Percentiles rank a stretch among this genome's conserved stretches.
Conservation (phyloP, 2,888 invertebrate genomes). For the Leucophenga maculata region DNA sequence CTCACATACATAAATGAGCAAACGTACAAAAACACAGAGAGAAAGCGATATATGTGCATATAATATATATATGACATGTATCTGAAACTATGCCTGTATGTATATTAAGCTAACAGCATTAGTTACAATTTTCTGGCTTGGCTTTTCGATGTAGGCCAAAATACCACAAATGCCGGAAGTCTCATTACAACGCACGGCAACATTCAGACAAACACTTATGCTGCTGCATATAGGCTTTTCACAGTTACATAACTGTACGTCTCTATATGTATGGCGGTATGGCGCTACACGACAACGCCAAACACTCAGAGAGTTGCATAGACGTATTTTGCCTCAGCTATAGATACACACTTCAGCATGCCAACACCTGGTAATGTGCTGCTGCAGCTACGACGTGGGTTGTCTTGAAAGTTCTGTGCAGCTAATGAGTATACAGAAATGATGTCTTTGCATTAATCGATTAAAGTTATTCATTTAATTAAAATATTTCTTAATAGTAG, state of each 20-base stretch:
- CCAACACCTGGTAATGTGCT: constrained; percentile 7
- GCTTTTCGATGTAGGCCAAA: constrained; percentile 13
- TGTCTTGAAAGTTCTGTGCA: too few relatives aligned
- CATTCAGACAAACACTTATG: background rate
- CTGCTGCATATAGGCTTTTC: background rate
- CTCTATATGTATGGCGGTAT: background rate
- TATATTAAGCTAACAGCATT: background rate
- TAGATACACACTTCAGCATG: background rate
- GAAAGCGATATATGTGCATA: background rate
- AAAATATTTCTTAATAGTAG: too few relatives aligned
- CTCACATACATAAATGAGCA: too few relatives aligned
- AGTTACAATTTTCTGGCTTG: constrained; percentile 5
- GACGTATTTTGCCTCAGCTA: background rate
- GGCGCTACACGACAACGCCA: background rate
- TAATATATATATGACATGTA: too few relatives aligned
- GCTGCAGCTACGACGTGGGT: too few relatives aligned
- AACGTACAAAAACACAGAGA: background rate
- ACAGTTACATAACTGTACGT: background rate
- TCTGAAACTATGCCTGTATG: too few relatives aligned
- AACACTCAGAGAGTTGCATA: background rate
- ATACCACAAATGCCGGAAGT: constrained; percentile 22
- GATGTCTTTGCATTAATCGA: too few relatives aligned
- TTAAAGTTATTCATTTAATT: too few relatives aligned
- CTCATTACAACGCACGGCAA: constrained; percentile 17
- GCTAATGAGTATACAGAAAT: too few relatives aligned